These are phyloP conservation scores for Delichon dasypus DNA, from an alignment of 2,797 vertebrate species.

Conservation along the genomic window DNA sequence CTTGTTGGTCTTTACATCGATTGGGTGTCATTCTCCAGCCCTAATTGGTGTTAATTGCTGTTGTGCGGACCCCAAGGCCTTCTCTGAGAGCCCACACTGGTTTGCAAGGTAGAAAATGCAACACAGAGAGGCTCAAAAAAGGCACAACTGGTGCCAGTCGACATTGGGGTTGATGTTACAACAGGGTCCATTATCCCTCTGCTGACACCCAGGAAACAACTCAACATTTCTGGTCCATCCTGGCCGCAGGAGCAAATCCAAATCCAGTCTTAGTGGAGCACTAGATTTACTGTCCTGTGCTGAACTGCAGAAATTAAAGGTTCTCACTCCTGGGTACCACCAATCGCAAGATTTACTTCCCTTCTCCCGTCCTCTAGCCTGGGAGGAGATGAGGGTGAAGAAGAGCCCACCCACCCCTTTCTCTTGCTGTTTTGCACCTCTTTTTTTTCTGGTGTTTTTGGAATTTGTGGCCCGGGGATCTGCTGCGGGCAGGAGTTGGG, in stretches of 20 bases:
- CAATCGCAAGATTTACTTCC: rapidly evolving
- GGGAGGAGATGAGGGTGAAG: neutral
- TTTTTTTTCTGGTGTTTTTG: rapidly evolving
- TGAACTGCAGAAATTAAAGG: neutral
- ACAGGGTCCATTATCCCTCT: neutral
- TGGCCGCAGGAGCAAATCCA: neutral
- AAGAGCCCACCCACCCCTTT: neutral
- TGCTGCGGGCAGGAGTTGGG: neutral
- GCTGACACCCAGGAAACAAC: neutral
- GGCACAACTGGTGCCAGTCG: neutral
- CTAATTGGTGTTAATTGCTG: neutral
- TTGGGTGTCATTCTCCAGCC: neutral
- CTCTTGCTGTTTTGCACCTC: neutral
- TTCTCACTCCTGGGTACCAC: neutral
- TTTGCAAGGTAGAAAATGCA: neutral
- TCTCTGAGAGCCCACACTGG: neutral
- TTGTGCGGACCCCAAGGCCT: neutral
- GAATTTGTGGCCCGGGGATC: neutral
- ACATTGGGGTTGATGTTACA: too few relatives aligned
- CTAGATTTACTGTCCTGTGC: neutral
- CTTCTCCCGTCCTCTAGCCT: neutral
- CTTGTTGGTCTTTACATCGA: neutral
- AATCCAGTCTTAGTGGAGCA: too few relatives aligned
- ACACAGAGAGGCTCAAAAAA: neutral
- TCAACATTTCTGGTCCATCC: neutral